Base-by-base conservation (phyloP, 2,888 invertebrate genomes). In the Therioaphis trifolii region DNA sequence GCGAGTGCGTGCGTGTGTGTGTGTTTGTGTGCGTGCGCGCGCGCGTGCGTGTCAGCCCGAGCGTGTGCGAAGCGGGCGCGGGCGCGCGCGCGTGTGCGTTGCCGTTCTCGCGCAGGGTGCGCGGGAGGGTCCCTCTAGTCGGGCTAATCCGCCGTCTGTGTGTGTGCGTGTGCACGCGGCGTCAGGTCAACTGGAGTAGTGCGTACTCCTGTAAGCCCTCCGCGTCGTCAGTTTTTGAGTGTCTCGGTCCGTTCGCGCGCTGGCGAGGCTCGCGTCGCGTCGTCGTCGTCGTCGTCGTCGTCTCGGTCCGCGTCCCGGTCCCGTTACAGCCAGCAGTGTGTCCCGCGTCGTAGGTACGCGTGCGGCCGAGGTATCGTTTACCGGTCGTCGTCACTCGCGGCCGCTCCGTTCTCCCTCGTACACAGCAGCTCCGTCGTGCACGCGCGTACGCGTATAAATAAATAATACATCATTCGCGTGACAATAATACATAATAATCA, bases 121-220 rank as follows among this genome's bases (percentile, higher is more conserved):
- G 75, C 68, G 66, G 75, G 61, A 63, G 84, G 63, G 82, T 55
- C 74, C 58, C 74, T 49, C 63, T 77, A 69, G 78, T 74, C 68
- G 74, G 71, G 72, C 69, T 75, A 79, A 76, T 69, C 82, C 72
- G 46, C 66, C 46, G 71, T 66, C 52, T 24, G 71, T 55, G 43
- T 21, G 76, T 63, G 84, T 75, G 72, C 71, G 66, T 71, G 74
- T 75, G 84, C 66, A 77, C 75, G 82, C 82, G 72, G 74, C 82
- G 82, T 82, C 72, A 82, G 82, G 82, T 82, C 82, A 82, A 82
- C 82, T 69, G 82, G 82, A 82, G 82, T 72, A 74, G 69, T 75
- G 82, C 79, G 84, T 72, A 55, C 77, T 75, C 71, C 80, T 46
- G 71, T 68, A 69, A 78, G 72, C 63, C 80, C 78, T 55, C 84